These are phyloP conservation scores for Sphecodes monilicornis DNA, from an alignment of 2,888 invertebrate species.

Conservation along the genomic window DNA sequence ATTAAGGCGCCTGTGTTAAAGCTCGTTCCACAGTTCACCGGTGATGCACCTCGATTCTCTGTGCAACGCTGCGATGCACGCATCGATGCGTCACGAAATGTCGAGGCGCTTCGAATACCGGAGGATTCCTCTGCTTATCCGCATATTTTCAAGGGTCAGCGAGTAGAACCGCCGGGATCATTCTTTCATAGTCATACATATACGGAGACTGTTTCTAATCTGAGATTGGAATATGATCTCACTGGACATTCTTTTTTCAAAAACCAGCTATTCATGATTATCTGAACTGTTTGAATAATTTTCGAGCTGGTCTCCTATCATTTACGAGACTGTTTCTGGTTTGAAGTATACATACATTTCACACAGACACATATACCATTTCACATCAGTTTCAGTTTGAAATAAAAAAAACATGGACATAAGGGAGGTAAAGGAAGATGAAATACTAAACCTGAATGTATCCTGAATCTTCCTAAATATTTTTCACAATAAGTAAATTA, in stretches of 20 bases:
- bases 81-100: conserved; percentile 67
- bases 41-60: conserved; percentile 52
- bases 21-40: conserved; percentile 38
- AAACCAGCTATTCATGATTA: background rate
- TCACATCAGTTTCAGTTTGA: too few species aligned
- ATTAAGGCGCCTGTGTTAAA: conserved; percentile 60
- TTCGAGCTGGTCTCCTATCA: too few species aligned
- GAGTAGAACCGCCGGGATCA: conserved; percentile 55
- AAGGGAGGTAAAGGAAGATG: background rate
- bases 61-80: conserved; percentile 16
- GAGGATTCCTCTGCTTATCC: conserved; percentile 68
- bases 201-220: conserved; percentile 10
- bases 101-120: conserved; percentile 66
- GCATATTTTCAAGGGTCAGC: conserved; percentile 74
- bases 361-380: too few species aligned
- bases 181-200: conserved; percentile 41
- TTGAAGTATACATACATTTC: too few species aligned
- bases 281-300: too few species aligned
- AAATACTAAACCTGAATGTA: too few species aligned
- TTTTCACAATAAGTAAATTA: too few species aligned
- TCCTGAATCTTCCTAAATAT: too few species aligned
- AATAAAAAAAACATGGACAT: background rate
- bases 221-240: background rate
- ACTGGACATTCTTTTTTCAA: background rate
- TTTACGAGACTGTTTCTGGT: too few species aligned